Evolutionary conservation across 92 coral and sea anemone species (phyloP), one percentile per base, ranked within the genome.

Genomic region (Paragorgia papillata): DNA sequence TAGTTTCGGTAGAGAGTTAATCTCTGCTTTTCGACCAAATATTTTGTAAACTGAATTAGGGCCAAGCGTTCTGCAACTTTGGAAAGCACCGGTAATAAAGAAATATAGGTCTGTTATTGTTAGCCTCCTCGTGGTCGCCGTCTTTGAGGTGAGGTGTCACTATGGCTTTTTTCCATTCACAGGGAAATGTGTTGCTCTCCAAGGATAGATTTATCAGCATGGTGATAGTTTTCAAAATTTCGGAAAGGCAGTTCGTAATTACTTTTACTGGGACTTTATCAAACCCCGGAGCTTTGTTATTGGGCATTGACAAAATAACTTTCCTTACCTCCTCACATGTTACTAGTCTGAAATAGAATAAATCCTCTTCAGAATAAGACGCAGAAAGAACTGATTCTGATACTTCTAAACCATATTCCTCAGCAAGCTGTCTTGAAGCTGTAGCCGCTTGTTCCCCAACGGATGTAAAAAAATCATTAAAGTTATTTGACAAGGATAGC

Each of bases 401-500:
- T 56, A 31, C 32, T n/a, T 19, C n/a, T 24, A 75, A 43, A 19
- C 41, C 29, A 61, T 61, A 53, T 34, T 24, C 81, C 60, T 7
- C 57, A 53, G 81, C 70, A 59, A 74, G 56, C 51, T 57, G 40
- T 57, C n/a, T 39, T 32, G 68, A 33, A 13, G 68, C 62, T 3
- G 7, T 35, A 57, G 80, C 80, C 29, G 55, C 34, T 58, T 30
- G 33, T 57, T 74, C 33, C 32, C 68, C 68, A 25, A 57, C 80
- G 13, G 69, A 39, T 13, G 57, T 37, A n/a, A 75, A 75, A 30
- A 39, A 75, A 33, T 0, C 6, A 25, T 60, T 75, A 51, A 75
- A 75, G 25, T 75, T 40, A 20, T 75, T 29, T 19, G 81, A 14
- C 39, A 74, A 39, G 56, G 54, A 26, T 19, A 29, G 28, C 27